Percentiles rank a stretch among this genome's conserved stretches.
Conservation (phyloP, 2,888 invertebrate genomes). For the Diogma glabrata region DNA sequence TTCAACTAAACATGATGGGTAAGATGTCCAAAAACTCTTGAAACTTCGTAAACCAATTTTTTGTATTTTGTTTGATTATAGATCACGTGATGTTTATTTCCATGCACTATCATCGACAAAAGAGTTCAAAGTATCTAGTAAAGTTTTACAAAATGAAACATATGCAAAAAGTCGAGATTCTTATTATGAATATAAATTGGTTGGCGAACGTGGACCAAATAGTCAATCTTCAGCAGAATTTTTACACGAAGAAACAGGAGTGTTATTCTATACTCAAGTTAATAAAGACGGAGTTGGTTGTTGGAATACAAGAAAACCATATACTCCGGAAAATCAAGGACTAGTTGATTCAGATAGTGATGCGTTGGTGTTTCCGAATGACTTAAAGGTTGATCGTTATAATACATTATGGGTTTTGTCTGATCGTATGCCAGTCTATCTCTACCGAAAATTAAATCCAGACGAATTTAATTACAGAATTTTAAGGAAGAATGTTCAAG, state of each 20-base stretch:
- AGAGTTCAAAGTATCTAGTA: slow-evolving; percentile 67
- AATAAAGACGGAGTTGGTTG: slow-evolving; percentile 68
- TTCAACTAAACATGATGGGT: slow-evolving; percentile 45
- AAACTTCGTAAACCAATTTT: neutral
- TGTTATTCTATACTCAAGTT: slow-evolving; percentile 65
- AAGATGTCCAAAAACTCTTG: too few relatives aligned
- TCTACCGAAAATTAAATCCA: slow-evolving; percentile 51
- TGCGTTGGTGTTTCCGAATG: slow-evolving; percentile 64
- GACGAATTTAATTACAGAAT: slow-evolving; percentile 54
- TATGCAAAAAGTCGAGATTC: slow-evolving; percentile 51
- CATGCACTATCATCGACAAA: slow-evolving; percentile 69
- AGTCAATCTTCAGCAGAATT: slow-evolving; percentile 65
- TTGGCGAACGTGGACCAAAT: slow-evolving; percentile 58
- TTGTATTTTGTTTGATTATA: slow-evolving; percentile 27
- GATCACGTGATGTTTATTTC: slow-evolving; percentile 63
- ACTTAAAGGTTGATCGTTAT: slow-evolving; percentile 54
- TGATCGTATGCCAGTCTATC: slow-evolving; percentile 62
- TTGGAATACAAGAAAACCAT: slow-evolving; percentile 61
- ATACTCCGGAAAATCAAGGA: slow-evolving; percentile 52
- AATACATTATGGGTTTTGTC: slow-evolving; percentile 63
- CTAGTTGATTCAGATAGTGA: slow-evolving; percentile 56
- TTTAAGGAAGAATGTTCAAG: slow-evolving; percentile 30
- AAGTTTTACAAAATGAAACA: slow-evolving; percentile 59
- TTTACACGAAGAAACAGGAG: slow-evolving; percentile 54
- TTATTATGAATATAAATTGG: slow-evolving; percentile 57